Base-by-base conservation (phyloP, 2,797 vertebrate genomes). In the Hozukius guyotensis region DNA sequence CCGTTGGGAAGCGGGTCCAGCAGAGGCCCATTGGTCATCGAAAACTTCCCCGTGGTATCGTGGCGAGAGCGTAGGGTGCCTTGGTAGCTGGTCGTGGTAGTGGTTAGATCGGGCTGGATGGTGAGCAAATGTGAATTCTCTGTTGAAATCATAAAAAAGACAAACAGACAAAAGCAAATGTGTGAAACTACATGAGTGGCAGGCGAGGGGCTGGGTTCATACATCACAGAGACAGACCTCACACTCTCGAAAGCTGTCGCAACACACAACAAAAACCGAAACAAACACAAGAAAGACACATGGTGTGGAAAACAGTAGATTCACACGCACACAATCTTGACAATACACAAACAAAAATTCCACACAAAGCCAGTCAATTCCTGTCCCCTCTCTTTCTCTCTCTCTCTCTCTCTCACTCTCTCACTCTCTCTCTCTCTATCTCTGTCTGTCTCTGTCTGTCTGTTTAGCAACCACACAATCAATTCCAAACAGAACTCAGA, bases 91-190 rank as follows among this genome's bases (percentile, higher is more conserved):
- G 97, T 98, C 79, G 97, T 98, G 86, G 98, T 95, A 61, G 97
- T 98, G 88, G 98, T 99, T 88, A 99, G 96, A 95, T 99, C 98
- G 0, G 98, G 98, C 94, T 99, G 98, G 95, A 99, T 99, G 92
- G 98, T 99, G 87, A 99, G 97, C 95, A 99, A 96, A 91, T 98
- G 96, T 85, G 98, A 98, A 87, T 97, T 99, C 94, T 99, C 98
- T 99, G 94, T 76, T 64, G 74, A 78, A 80, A 92, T 73, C 70
- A 74, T 53, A 76, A 55, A 52, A 34, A 52, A 57, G 29, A 24
- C 82, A 83, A 83, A 87, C 46, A 89, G 82, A 92, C 69, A 87
- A 89, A 87, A 77, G 81, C 67, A 87, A 85, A 83, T 32, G 83
- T 90, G 85, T 89, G 88, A 92, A 76, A 87, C 82, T 87, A 83